Evolutionary conservation across 2,888 invertebrate genomes (phyloP).

Genomic region (Agrotis clavis): DNA sequence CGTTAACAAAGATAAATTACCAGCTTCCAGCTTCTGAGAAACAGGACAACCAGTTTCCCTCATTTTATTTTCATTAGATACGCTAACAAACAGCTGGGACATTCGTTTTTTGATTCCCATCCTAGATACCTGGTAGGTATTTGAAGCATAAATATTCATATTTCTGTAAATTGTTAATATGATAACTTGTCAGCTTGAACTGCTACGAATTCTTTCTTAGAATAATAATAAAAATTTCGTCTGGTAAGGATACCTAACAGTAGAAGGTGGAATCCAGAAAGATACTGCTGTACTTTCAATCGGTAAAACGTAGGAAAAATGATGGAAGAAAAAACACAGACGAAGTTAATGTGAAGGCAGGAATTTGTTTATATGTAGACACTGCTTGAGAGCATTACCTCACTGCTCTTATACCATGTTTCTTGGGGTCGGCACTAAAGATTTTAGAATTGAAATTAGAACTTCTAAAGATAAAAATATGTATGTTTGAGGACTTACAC

Average conservation of each 20-base stretch:
- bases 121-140: slow-evolving; percentile 36
- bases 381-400: too few relatives aligned
- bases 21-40: slow-evolving; percentile 35
- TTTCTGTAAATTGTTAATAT: slow-evolving; percentile 3
- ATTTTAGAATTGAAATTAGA: too few relatives aligned
- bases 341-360: too few relatives aligned
- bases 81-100: slow-evolving; percentile 31
- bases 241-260: background rate
- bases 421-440: too few relatives aligned
- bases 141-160: slow-evolving; percentile 40
- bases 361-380: too few relatives aligned
- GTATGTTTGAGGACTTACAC: too few relatives aligned
- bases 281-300: too few relatives aligned
- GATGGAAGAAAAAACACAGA: too few relatives aligned
- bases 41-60: slow-evolving; percentile 25
- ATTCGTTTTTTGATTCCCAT: slow-evolving; percentile 39
- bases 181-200: background rate
- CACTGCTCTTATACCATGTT: too few relatives aligned
- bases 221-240: background rate
- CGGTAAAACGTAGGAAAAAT: too few relatives aligned
- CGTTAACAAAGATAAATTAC: background rate
- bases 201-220: background rate
- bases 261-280: too few relatives aligned
- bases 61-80: slow-evolving; percentile 41
- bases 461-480: too few relatives aligned